Conservation (phyloP, 2,113 vertebrate genomes). For the Epinephelus fuscoguttatus region DNA sequence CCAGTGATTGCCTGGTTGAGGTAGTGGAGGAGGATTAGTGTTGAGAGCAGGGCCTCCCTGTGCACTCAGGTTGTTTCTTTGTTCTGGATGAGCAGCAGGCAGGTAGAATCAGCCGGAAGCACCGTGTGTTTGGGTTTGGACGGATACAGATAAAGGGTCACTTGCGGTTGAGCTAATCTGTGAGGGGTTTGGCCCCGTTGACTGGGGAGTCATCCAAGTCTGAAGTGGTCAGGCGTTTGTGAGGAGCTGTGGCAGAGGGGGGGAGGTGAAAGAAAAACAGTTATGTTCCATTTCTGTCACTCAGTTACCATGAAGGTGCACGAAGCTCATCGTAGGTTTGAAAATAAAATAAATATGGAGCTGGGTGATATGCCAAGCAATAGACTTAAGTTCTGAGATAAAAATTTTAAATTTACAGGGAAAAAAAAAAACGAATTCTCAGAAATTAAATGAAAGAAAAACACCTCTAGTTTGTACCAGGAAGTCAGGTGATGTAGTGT, state of each 20-base stretch:
- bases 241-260: constrained; percentile 57
- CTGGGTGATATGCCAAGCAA: too few relatives aligned
- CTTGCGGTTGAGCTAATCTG: constrained; percentile 46
- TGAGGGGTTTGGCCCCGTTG: constrained; percentile 25
- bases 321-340: too few relatives aligned
- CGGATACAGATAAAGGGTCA: constrained; percentile 13
- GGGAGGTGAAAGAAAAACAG: neutral
- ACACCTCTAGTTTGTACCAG: too few relatives aligned
- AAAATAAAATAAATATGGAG: too few relatives aligned
- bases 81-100: constrained; percentile 38
- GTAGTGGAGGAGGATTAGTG: constrained; percentile 52
- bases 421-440: too few relatives aligned
- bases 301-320: neutral
- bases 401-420: too few relatives aligned
- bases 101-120: constrained; percentile 32
- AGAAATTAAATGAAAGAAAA: too few relatives aligned
- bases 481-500: too few relatives aligned
- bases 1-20: constrained; percentile 45
- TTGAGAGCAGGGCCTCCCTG: constrained; percentile 13
- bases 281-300: neutral
- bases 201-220: constrained; percentile 55
- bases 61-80: constrained; percentile 5
- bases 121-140: constrained; percentile 11
- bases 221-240: constrained; percentile 56
- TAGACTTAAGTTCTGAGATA: too few relatives aligned